Conservation (phyloP, 1,140 invertebrate genomes). For the Piezodorus guildinii region DNA sequence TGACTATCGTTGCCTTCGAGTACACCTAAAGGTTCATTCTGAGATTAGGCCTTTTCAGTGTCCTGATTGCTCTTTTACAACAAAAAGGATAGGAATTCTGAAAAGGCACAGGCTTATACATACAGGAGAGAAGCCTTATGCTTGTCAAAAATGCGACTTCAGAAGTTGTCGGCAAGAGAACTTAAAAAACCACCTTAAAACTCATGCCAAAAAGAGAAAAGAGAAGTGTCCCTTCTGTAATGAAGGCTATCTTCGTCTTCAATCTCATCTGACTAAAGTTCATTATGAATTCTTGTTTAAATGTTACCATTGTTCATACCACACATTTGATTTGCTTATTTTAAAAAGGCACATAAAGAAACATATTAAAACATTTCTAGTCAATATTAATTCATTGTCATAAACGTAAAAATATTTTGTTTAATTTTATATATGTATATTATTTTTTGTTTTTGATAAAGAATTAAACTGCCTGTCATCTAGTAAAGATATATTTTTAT, state of each 20-base stretch:
- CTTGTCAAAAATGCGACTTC: neutral
- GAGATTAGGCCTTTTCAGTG: neutral
- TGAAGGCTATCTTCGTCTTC: neutral
- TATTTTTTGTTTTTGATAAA: too few relatives aligned
- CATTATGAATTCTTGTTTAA: neutral
- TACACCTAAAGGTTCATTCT: neutral
- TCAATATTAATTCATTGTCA: neutral
- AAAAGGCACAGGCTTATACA: conserved; percentile 2
- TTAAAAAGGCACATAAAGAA: neutral
- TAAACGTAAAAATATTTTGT: too few relatives aligned
- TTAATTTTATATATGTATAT: too few relatives aligned
- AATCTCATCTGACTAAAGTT: neutral
- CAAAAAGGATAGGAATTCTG: neutral
- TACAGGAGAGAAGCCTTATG: conserved; percentile 15
- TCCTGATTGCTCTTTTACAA: conserved; percentile 3
- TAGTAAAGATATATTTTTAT: too few relatives aligned
- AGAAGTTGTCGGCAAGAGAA: neutral
- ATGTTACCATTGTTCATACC: conserved; percentile 1
- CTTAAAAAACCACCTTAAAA: neutral
- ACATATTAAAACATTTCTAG: neutral
- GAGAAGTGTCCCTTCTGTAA: neutral
- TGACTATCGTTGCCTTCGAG: conserved; percentile 5
- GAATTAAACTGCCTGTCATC: too few relatives aligned
- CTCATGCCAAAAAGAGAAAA: neutral
- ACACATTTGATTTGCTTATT: neutral